These are phyloP conservation scores for Rhinella marina DNA, from an alignment of 2,797 vertebrate species.

Conservation along the genomic window DNA sequence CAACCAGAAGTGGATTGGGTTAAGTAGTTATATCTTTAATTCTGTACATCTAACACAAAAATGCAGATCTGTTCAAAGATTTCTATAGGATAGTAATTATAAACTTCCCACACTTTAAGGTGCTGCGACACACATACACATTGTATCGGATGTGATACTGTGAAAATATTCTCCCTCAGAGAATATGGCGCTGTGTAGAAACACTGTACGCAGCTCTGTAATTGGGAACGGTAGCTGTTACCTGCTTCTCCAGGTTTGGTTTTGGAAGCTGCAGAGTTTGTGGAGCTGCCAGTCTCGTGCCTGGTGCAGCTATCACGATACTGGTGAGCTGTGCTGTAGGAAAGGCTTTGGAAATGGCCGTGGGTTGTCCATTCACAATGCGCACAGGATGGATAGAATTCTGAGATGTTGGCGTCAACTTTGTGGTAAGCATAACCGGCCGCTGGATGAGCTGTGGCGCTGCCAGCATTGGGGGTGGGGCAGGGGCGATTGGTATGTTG, in stretches of 20 bases:
- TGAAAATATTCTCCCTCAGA: no score
- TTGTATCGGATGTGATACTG: no score
- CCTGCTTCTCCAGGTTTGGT: slow-evolving; percentile 90
- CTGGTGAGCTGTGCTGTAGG: slow-evolving; percentile 87
- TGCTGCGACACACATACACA: no score
- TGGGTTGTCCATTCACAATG: slow-evolving; percentile 93
- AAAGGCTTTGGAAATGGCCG: slow-evolving; percentile 85
- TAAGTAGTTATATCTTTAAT: no score
- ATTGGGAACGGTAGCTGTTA: slow-evolving; percentile 62
- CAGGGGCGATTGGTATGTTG: slow-evolving; percentile 96
- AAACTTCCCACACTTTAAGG: no score
- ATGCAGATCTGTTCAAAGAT: no score
- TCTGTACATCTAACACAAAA: no score
- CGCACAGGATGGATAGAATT: slow-evolving; percentile 97
- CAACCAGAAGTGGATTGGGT: neutral
- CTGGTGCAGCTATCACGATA: slow-evolving; percentile 93
- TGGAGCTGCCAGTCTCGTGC: slow-evolving; percentile 81
- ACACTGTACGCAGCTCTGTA: no score
- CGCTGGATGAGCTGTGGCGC: slow-evolving; percentile 95
- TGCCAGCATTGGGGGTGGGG: slow-evolving; percentile 97
- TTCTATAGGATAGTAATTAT: no score
- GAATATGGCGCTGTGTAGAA: no score
- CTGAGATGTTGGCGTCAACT: slow-evolving; percentile 86
- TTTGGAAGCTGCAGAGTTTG: slow-evolving; percentile 95
- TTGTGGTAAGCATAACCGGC: slow-evolving; percentile 94